Evolutionary conservation across 1,140 invertebrate genomes (phyloP).

Genomic region (Achatina immaculata): DNA sequence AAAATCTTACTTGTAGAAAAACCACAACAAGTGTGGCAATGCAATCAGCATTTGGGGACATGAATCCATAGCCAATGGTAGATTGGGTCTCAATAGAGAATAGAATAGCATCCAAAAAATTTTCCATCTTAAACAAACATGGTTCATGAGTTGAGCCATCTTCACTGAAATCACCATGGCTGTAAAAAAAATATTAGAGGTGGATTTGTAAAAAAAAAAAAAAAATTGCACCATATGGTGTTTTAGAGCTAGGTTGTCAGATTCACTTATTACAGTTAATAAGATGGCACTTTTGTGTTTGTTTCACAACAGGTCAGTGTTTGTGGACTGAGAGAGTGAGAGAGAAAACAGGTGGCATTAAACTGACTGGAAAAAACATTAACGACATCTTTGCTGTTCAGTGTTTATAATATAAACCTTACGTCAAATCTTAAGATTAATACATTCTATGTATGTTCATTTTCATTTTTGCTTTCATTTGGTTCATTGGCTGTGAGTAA

Average conservation of each 20-base stretch:
- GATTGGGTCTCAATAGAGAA: slow-evolving; percentile 74
- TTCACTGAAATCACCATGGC: slow-evolving; percentile 83
- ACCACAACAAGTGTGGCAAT: slow-evolving; percentile 53
- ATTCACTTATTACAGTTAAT: no score
- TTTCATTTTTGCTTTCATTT: no score
- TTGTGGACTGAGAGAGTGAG: no score
- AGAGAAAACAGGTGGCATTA: no score
- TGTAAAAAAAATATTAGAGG: slow-evolving; percentile 56
- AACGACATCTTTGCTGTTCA: no score
- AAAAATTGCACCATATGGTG: not conserved
- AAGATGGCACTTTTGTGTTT: no score
- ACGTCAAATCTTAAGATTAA: no score
- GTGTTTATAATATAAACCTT: no score
- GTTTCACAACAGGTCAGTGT: no score
- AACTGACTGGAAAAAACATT: no score
- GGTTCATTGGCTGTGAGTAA: no score
- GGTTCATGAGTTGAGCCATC: slow-evolving; percentile 73
- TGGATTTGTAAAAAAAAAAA: not conserved
- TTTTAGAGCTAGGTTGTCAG: not conserved
- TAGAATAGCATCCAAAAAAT: slow-evolving; percentile 67
- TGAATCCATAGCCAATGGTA: slow-evolving; percentile 73
- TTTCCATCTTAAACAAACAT: slow-evolving; percentile 63
- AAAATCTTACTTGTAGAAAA: slow-evolving; percentile 48
- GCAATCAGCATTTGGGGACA: slow-evolving; percentile 78
- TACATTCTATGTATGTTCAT: no score